Base-by-base conservation (phyloP, 2,113 vertebrate genomes). In the Micronisus gabar region DNA sequence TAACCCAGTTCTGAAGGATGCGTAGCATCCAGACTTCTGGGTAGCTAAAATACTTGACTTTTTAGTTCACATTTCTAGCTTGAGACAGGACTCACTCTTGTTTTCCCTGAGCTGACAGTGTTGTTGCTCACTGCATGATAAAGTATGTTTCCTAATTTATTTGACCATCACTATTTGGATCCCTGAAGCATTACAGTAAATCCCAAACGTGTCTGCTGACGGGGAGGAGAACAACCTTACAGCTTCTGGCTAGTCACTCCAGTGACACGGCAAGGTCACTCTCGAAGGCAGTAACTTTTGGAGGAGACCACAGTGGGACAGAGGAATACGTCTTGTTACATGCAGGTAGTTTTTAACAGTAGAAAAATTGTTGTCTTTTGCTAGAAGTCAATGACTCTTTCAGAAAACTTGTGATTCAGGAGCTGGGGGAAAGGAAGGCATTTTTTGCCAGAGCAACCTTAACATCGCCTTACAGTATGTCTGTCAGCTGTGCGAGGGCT, bases 371-470 rank as follows among this genome's bases (percentile, higher is more conserved):
- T 92, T 97, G 81, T 56, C 70, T 97, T 95, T 88, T 63, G 14
- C 76, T 94, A 95, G 87, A 95, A 87, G 61, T 74, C 84, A 80
- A 30, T 94, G 78, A 72, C 43, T 92, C 26, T 84, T 43, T 92
- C 70, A 73, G 65, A 91, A 94, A 95, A 94, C 74, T 97, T 96
- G 68, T 74, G 86, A 80, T 93, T 95, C 50, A 50, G 72, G 43
- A 89, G 53, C 79, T 75, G 82, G 30, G 59, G 58, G 32, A 86
- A 86, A 27, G 30, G 95, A 96, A 95, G 81, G 45, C 93, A 96
- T 78, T 93, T 66, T 97, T 98, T 96, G 87, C 97, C 97, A 97
- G 96, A 96, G 97, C 96, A 98, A 98, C 97, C 86, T 97, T 97
- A 98, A 97, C 89, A 86, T 50, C 87, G 65, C 83, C 78, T 97